A percentile compares a stretch with the other conserved stretches of the same genome.
Evolutionary conservation across 2,888 invertebrate genomes (phyloP).

Genomic region (Plebejus melissa): DNA sequence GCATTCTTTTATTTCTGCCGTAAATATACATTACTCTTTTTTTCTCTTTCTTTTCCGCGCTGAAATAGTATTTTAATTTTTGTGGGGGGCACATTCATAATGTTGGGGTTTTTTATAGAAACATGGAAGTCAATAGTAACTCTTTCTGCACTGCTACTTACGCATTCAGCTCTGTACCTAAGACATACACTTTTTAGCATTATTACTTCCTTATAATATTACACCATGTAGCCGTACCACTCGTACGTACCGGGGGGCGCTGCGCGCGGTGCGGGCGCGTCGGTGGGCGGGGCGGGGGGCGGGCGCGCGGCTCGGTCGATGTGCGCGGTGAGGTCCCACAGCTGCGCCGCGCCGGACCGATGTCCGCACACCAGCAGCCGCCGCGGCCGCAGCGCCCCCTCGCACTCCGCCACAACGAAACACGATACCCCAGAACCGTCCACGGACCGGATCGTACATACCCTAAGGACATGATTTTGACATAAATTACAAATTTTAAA

Average conservation of each 20-base stretch:
- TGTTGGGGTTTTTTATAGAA: too few relatives aligned
- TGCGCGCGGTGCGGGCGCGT: slow-evolving; percentile 10
- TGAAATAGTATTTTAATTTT: too few relatives aligned
- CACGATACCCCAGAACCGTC: slow-evolving; percentile 96
- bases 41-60: too few relatives aligned
- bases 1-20: too few relatives aligned
- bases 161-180: too few relatives aligned
- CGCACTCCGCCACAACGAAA: slow-evolving; percentile 98
- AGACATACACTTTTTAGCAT: too few relatives aligned
- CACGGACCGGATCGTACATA: slow-evolving; percentile 96
- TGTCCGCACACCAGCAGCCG: slow-evolving; percentile 95
- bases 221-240: too few relatives aligned
- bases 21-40: too few relatives aligned
- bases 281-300: slow-evolving; percentile 2
- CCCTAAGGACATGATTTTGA: slow-evolving; percentile 69
- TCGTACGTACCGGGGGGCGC: not conserved
- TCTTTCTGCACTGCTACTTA: too few relatives aligned
- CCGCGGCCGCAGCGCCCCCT: slow-evolving; percentile 94
- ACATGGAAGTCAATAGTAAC: too few relatives aligned
- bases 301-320: slow-evolving; percentile 82
- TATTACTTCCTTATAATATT: too few relatives aligned
- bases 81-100: too few relatives aligned
- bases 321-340: slow-evolving; percentile 99
- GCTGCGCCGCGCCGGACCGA: slow-evolving; percentile 94
- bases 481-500: not conserved